Evolutionary conservation across 2,888 invertebrate genomes (phyloP), one percentile per base, ranked within the genome.

Genomic region (Oscheius sp.): DNA sequence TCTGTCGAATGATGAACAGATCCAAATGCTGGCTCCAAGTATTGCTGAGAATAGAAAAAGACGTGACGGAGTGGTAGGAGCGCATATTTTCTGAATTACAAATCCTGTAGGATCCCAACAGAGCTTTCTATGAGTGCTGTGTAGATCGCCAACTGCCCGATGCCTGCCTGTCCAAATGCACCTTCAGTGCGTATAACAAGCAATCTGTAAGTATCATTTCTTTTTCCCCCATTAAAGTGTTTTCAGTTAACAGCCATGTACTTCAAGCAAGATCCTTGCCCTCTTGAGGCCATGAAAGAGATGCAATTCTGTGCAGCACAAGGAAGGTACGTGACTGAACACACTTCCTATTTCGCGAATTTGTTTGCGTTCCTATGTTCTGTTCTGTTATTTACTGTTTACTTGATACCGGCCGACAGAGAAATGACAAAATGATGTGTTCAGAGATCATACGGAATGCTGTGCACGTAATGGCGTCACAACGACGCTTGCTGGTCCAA

Each of bases 231-330:
- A n/a, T 23, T 21, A 55, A 55, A 55, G 25, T 55, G 18, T 56
- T 77, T 76, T 53, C 64, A 78, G 63, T 72, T 83, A 29, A 77
- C 79, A 25, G 77, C 78, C 9, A 86, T 86, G 86, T 86, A 86
- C 79, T 85, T 86, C 80, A 86, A 86, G 66, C 83, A 86, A 56
- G 86, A 86, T 69, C 74, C 81, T 43, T 86, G 86, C 55, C 86
- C 86, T 12, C 72, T 86, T 29, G 85, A 80, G 29, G 86, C 86
- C 13, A 85, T 86, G 85, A 76, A 76, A 52, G 86, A 86, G 63
- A 80, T 86, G 73, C 86, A 86, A 58, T 85, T 85, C 78, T 85
- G 85, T 73, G 85, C 85, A 21, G 85, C 85, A 25, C 84, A 85
- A 66, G 84, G 83, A 72, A 77, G 80, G 80, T 76, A 45, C 29